These are phyloP conservation scores for Aromia moschata DNA, from an alignment of 2,888 invertebrate genomes.

Conservation along the genomic window DNA sequence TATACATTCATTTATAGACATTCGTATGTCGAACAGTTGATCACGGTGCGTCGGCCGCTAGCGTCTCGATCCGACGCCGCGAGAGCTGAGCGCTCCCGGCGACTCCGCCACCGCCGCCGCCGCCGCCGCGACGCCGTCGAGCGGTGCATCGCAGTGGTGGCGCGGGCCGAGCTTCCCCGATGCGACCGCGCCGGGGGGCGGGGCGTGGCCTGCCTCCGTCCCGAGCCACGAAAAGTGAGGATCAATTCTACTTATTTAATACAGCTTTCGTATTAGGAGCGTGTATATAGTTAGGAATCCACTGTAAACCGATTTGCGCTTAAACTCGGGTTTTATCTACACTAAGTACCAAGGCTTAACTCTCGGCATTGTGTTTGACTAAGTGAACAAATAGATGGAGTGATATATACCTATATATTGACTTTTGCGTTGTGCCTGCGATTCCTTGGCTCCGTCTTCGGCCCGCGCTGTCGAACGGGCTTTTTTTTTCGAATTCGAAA, in stretches of 20 bases:
- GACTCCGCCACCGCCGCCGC: slow-evolving; percentile 35
- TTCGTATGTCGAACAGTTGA: too few relatives aligned
- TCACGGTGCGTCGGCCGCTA: neutral
- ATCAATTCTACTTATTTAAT: slow-evolving; percentile 66
- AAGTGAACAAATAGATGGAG: slow-evolving; percentile 65
- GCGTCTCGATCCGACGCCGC: slow-evolving; percentile 23
- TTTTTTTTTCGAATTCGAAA: slow-evolving; percentile 40
- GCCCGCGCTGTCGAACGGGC: slow-evolving; percentile 45
- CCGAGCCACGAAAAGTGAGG: slow-evolving; percentile 64
- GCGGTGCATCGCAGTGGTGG: slow-evolving; percentile 46
- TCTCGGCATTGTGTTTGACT: slow-evolving; percentile 64
- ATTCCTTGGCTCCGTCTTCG: slow-evolving; percentile 46
- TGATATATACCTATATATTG: slow-evolving; percentile 62
- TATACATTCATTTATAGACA: too few relatives aligned
- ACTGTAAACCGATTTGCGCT: slow-evolving; percentile 65
- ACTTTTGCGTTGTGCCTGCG: slow-evolving; percentile 53
- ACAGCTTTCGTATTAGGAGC: slow-evolving; percentile 65
- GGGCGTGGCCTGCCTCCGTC: slow-evolving; percentile 58
- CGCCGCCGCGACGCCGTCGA: slow-evolving; percentile 40
- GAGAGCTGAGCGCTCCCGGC: slow-evolving; percentile 11
- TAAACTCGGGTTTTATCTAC: slow-evolving; percentile 65
- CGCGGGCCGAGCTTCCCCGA: slow-evolving; percentile 47
- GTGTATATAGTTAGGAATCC: slow-evolving; percentile 66
- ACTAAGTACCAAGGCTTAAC: slow-evolving; percentile 65
- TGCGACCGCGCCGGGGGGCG: slow-evolving; percentile 42